Conservation (phyloP, 2,888 invertebrate species). For the Drosophila barbarae region DNA sequence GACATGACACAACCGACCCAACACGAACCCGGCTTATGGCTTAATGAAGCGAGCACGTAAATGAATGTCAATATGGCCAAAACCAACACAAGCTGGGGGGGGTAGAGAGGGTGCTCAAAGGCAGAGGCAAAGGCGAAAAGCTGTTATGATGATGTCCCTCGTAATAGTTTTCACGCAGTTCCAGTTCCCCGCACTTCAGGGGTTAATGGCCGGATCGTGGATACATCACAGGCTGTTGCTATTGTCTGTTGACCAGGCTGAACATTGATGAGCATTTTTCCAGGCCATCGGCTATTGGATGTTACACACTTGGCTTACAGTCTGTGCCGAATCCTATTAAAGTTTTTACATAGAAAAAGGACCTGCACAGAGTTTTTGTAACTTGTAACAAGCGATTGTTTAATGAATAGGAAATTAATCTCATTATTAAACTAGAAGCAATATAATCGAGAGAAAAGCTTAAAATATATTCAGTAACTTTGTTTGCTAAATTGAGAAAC, state of each 20-base stretch:
- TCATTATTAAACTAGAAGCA: not conserved
- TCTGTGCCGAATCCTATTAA: conserved; percentile 3
- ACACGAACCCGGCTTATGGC: conserved; percentile 55
- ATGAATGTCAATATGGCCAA: conserved; percentile 51
- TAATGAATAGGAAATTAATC: conserved; percentile 1
- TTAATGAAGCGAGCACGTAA: conserved; percentile 66
- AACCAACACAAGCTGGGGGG: conserved; percentile 28
- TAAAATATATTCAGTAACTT: conserved; percentile 1
- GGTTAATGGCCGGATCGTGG: conserved; percentile 41
- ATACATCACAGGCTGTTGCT: conserved; percentile 9
- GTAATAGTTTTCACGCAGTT: conserved; percentile 56
- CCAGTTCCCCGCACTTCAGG: conserved; percentile 10
- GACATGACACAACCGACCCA: conserved; percentile 48
- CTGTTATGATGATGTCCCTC: conserved; percentile 33
- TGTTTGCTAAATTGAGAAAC: not conserved
- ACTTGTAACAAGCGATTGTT: not conserved
- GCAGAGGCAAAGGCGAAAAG: conserved; percentile 37
- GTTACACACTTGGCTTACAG: not conserved
- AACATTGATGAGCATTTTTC: conserved; percentile 59
- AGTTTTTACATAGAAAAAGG: conserved; percentile 2
- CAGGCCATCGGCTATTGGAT: conserved; percentile 47
- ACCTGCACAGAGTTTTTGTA: not conserved
- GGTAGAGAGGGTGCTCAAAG: conserved; percentile 4
- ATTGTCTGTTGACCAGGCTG: conserved; percentile 26
- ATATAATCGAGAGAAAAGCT: not conserved